Evolutionary conservation across 2,113 vertebrate species (phyloP).

Genomic region (Eclectus roratus): DNA sequence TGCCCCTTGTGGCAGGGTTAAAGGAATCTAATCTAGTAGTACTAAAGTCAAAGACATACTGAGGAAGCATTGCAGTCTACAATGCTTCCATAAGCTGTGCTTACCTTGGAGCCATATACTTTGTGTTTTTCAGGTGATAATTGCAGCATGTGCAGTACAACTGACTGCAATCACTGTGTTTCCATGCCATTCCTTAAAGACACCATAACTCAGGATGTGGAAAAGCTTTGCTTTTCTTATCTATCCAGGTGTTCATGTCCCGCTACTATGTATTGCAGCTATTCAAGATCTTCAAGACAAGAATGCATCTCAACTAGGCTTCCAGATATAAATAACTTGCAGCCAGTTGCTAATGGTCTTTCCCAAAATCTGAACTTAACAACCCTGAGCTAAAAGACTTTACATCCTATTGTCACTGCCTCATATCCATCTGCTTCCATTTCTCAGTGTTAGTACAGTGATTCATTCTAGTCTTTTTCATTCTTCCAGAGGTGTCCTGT

Average conservation of each 20-base stretch:
- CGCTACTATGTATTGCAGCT: neutral
- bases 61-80: neutral
- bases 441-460: neutral
- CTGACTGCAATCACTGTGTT: neutral
- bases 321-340: neutral
- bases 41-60: neutral
- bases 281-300: neutral
- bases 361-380: neutral
- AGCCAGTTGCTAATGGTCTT: neutral
- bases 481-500: neutral
- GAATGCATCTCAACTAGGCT: neutral
- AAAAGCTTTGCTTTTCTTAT: neutral
- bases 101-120: neutral
- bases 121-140: neutral
- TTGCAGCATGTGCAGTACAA: neutral
- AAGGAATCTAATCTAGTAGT: neutral
- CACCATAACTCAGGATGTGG: neutral
- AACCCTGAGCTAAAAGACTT: neutral
- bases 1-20: neutral
- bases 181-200: neutral
- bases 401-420: neutral
- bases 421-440: neutral
- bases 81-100: neutral
- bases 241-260: neutral
- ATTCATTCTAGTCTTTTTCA: neutral